Conservation (phyloP, 2,888 invertebrate genomes). For the Scaptomyza caliginosa region DNA sequence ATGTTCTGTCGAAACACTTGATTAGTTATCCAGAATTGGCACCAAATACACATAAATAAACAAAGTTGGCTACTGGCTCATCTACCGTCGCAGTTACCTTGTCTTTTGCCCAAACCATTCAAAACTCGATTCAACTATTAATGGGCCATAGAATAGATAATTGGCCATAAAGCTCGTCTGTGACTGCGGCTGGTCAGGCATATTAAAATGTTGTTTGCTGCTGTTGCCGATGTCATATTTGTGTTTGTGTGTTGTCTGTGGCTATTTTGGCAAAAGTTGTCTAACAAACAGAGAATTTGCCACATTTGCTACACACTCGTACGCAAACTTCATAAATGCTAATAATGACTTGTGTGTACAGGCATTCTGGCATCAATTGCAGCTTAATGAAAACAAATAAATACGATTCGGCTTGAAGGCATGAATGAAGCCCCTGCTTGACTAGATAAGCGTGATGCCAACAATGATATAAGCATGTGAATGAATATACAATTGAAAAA, state of each 20-base stretch:
- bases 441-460: constrained; percentile 42
- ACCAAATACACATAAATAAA: constrained; percentile 5
- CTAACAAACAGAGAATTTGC: constrained; percentile 56
- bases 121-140: constrained; percentile 64
- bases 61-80: constrained; percentile 13
- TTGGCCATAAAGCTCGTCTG: constrained; percentile 75
- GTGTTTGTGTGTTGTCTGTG: constrained; percentile 10
- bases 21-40: neutral
- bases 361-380: constrained; percentile 65
- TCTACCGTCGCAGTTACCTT: constrained; percentile 10
- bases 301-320: constrained; percentile 43
- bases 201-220: constrained; percentile 61
- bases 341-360: constrained; percentile 61
- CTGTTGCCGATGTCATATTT: constrained; percentile 38
- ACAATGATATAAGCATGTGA: constrained; percentile 21
- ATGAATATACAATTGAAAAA: constrained; percentile 27
- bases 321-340: constrained; percentile 57
- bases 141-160: constrained; percentile 73
- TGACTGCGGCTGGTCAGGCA: constrained; percentile 59
- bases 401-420: constrained; percentile 39
- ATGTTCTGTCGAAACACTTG: constrained; percentile 23
- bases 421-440: constrained; percentile 38
- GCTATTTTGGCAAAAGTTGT: constrained; percentile 57
- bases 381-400: constrained; percentile 75
- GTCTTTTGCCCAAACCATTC: constrained; percentile 42